phyloP scores from a whole-genome alignment of 1,140 invertebrate genomes.

The Hylaeus anthracinus region DNA sequence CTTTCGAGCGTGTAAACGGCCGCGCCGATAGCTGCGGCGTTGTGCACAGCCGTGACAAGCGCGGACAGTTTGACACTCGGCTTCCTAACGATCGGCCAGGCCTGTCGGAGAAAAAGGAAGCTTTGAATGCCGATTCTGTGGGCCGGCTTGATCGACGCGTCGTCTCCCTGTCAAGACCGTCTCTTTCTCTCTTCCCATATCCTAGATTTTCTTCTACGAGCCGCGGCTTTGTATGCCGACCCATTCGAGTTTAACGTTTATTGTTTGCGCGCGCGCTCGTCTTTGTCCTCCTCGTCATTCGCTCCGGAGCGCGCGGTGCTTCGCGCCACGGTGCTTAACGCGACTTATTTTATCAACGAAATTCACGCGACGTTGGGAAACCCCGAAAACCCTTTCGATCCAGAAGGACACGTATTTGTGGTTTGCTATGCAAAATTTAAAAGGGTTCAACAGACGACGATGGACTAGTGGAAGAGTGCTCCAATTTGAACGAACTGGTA shows the following conservation, averaged over 20 bases:
- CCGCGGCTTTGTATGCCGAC: conserved; percentile 36
- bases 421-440: too few species aligned
- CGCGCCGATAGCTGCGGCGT: conserved; percentile 37
- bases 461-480: too few species aligned
- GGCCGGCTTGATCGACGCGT: conserved; percentile 59
- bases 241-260: conserved; percentile 59
- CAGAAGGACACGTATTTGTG: too few species aligned
- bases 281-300: conserved; percentile 51
- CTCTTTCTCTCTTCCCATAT: conserved; percentile 36
- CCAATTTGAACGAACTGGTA: too few species aligned
- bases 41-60: conserved; percentile 43
- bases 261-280: conserved; percentile 48
- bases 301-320: background rate
- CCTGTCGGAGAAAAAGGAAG: conserved; percentile 53
- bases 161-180: conserved; percentile 42
- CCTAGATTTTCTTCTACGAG: conserved; percentile 45
- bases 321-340: conserved; percentile 17
- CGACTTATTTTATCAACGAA: conserved; percentile 47
- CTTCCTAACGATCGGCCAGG: conserved; percentile 61
- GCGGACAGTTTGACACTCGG: conserved; percentile 61
- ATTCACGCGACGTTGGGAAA: conserved; percentile 3
- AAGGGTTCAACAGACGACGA: too few species aligned
- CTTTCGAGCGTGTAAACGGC: conserved; percentile 45
- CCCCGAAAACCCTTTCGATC: background rate
- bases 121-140: conserved; percentile 50